Percentiles rank a stretch among this genome's conserved stretches.
Evolutionary conservation across 1,140 invertebrate genomes (phyloP).

Genomic region (Ceratitis capitata): DNA sequence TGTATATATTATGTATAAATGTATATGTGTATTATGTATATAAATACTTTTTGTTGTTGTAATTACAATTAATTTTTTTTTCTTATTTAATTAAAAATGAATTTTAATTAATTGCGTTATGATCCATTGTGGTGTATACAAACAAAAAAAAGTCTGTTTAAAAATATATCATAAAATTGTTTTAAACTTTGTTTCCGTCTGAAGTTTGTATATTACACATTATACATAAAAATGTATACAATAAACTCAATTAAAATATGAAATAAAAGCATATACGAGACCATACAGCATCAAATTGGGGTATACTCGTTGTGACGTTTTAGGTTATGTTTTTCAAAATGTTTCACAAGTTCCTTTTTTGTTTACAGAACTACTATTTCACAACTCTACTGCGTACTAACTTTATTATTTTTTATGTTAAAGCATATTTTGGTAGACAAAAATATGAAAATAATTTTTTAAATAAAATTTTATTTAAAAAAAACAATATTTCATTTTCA

Average conservation of each 20-base stretch:
- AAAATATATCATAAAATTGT: background rate
- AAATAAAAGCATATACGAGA: constrained; percentile 20
- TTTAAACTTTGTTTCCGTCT: background rate
- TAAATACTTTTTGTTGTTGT: background rate
- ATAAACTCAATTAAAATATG: background rate
- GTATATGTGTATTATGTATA: constrained; percentile 37
- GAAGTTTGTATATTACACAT: background rate
- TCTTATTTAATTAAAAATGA: background rate
- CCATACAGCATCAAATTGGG: background rate
- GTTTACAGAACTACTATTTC: background rate
- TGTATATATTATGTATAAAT: no score
- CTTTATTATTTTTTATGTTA: no score
- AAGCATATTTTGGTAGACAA: no score
- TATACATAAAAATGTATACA: background rate
- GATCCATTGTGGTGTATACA: background rate
- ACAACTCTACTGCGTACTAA: background rate
- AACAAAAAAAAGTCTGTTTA: background rate
- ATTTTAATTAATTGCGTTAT: background rate
- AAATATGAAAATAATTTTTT: no score
- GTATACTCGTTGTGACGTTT: background rate
- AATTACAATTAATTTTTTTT: background rate
- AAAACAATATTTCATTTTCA: background rate
- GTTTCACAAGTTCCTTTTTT: background rate
- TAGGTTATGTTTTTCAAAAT: background rate
- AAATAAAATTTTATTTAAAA: no score